These are phyloP conservation scores for Helicolenus hilgendorfi DNA, from an alignment of 2,797 vertebrate species.

Conservation along the genomic window DNA sequence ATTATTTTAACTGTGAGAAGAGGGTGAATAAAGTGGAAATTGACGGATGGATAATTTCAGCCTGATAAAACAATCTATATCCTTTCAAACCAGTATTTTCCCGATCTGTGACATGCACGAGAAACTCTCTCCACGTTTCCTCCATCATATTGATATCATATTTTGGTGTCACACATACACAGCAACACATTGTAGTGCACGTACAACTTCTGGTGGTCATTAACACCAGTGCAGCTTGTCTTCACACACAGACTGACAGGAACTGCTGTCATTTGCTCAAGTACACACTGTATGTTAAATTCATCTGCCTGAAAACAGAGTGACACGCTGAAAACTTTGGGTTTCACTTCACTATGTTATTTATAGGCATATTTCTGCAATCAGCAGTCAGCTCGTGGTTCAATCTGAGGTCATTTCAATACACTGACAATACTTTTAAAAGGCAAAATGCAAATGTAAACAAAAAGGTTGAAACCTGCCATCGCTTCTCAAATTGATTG, in stretches of 20 bases:
- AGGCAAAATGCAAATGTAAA: too few relatives aligned
- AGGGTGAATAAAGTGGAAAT: neutral
- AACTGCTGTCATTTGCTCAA: neutral
- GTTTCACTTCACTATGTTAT: neutral
- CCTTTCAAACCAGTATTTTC: neutral
- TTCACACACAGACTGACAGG: conserved; percentile 22
- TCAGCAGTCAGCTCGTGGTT: neutral
- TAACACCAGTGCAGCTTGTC: neutral
- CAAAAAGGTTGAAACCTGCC: neutral
- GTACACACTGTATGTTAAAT: neutral
- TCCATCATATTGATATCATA: neutral
- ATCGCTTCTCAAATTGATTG: neutral
- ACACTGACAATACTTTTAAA: neutral
- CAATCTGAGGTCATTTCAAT: neutral
- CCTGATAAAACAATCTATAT: neutral
- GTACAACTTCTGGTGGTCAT: neutral
- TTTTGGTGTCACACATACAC: neutral
- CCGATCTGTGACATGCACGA: neutral
- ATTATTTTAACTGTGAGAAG: neutral
- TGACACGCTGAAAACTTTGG: neutral
- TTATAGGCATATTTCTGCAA: neutral
- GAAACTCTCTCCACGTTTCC: neutral
- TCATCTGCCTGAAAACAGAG: neutral
- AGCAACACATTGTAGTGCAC: neutral
- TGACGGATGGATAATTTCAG: neutral